A percentile compares a stretch with the other conserved stretches of the same genome.
Evolutionary conservation across 2,888 invertebrate genomes (phyloP).

Genomic region (Cotesia congregata): DNA sequence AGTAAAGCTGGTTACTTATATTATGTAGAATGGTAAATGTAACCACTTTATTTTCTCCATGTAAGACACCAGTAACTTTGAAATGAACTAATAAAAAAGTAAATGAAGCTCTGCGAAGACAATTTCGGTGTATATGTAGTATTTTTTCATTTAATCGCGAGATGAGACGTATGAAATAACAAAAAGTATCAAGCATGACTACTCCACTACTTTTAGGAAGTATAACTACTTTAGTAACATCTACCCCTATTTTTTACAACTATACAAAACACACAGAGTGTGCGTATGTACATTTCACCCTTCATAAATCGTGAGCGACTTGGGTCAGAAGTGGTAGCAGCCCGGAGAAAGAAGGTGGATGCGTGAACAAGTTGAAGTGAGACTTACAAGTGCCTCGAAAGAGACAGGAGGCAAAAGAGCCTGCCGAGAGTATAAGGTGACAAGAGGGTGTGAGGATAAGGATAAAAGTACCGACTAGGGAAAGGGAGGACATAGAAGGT

Average conservation of each 20-base stretch:
- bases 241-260: background rate
- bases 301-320: conserved; percentile 18
- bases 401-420: conserved; percentile 9
- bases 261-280: background rate
- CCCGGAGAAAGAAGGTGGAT: background rate
- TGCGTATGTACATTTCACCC: conserved; percentile 3
- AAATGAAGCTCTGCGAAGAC: background rate
- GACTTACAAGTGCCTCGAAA: conserved; percentile 18
- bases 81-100: background rate
- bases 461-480: background rate
- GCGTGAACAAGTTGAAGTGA: conserved; percentile 3
- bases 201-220: background rate
- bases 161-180: background rate
- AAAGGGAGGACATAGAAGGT: conserved; percentile 4
- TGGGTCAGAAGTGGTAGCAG: conserved; percentile 23
- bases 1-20: background rate
- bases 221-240: background rate
- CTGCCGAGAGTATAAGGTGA: background rate
- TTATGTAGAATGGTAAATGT: background rate
- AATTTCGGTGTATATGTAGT: background rate
- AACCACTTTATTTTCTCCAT: background rate
- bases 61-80: background rate
- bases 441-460: conserved; percentile 6
- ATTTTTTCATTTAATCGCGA: background rate
- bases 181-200: background rate